These are phyloP conservation scores for Ardeotis arabs DNA, from an alignment of 2,113 vertebrate genomes.

Conservation along the genomic window DNA sequence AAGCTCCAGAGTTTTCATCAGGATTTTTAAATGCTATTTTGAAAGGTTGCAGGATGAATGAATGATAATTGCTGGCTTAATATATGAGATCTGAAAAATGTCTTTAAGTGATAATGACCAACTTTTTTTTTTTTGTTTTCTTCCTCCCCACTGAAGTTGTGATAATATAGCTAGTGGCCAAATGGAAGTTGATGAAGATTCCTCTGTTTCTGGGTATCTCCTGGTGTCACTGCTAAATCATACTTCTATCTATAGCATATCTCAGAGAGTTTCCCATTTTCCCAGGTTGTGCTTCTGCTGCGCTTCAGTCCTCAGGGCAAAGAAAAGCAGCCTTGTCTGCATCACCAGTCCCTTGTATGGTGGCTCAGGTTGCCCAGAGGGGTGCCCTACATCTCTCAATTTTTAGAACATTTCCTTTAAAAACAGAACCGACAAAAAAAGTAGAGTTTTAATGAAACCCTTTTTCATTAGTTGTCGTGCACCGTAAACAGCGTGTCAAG, in stretches of 20 bases:
- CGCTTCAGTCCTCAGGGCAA: not conserved
- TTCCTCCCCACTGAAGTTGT: not conserved
- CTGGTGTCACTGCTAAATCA: not conserved
- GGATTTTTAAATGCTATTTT: not conserved
- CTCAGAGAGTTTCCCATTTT: not conserved
- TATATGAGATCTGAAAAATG: not conserved
- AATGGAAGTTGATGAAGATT: not conserved
- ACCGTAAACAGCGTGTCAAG: not conserved
- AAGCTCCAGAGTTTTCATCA: not conserved
- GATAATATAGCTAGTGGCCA: not conserved
- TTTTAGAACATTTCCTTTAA: not conserved
- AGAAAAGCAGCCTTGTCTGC: not conserved
- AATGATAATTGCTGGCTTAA: not conserved
- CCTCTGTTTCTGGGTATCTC: not conserved
- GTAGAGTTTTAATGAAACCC: not conserved
- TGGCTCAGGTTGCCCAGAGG: not conserved
- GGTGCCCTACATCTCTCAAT: not conserved
- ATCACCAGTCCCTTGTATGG: not conserved
- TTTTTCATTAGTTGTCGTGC: not conserved
- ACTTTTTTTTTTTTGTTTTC: not conserved
- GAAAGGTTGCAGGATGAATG: not conserved
- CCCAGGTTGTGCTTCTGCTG: not conserved
- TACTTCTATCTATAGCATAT: not conserved
- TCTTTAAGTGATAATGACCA: not conserved
- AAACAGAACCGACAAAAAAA: not conserved